Evolutionary conservation across 2,113 vertebrate species (phyloP).

Genomic region (Hippocampus mohnikei): DNA sequence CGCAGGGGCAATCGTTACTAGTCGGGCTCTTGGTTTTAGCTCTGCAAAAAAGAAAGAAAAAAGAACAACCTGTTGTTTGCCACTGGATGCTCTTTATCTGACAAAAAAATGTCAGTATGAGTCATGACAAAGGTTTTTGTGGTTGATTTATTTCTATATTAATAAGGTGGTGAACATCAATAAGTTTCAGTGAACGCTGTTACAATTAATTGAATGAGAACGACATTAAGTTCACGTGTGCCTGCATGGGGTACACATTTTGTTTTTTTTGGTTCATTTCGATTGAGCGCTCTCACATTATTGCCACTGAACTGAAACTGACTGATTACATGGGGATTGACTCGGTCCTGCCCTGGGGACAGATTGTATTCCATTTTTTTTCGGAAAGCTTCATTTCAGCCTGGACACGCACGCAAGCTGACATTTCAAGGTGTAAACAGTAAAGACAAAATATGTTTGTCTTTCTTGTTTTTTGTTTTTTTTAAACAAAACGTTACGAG

Average conservation of each 20-base stretch:
- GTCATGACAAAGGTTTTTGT: no score
- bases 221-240: no score
- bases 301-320: not conserved
- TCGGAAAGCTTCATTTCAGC: not conserved
- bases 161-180: not conserved
- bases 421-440: not conserved
- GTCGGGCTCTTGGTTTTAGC: not conserved
- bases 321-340: not conserved
- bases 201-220: no score
- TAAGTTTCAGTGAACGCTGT: no score
- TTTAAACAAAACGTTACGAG: not conserved
- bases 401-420: not conserved
- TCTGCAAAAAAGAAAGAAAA: not conserved
- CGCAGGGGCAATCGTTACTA: conserved; percentile 14
- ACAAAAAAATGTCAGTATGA: not conserved
- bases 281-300: not conserved
- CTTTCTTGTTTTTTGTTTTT: not conserved
- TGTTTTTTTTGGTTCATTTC: no score
- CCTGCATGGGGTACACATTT: no score
- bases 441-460: not conserved
- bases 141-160: not conserved
- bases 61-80: not conserved
- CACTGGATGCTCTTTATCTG: not conserved
- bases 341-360: not conserved
- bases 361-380: not conserved